A percentile compares a stretch with the other conserved stretches of the same genome.
Evolutionary conservation across 2,797 vertebrate species (phyloP).

Genomic region (Jordanella pulchra): DNA sequence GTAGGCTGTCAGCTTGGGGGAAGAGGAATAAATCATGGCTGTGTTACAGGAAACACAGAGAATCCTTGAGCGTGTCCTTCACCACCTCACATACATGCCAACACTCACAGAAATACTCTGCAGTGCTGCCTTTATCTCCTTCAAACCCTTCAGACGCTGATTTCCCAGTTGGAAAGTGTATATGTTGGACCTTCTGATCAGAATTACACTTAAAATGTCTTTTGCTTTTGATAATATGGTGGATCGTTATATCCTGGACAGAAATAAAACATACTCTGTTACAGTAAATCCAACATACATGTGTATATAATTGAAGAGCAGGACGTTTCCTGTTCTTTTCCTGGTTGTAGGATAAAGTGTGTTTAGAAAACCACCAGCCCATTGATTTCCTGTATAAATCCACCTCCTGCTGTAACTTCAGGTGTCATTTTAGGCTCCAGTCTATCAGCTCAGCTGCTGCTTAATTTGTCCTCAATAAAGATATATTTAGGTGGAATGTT

Average conservation of each 20-base stretch:
- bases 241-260: background rate
- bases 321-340: background rate
- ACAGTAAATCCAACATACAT: background rate
- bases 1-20: conserved; percentile 34
- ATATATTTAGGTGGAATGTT: background rate
- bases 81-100: conserved; percentile 13
- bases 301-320: background rate
- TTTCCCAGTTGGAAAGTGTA: background rate
- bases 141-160: background rate
- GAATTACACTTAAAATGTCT: background rate
- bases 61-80: conserved; percentile 45
- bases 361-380: background rate
- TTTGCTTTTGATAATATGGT: background rate
- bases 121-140: conserved; percentile 1
- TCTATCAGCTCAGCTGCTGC: background rate
- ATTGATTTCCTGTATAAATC: conserved; percentile 3
- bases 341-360: background rate
- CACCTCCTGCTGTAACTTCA: background rate
- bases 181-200: background rate
- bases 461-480: background rate
- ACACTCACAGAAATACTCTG: background rate
- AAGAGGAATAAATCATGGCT: conserved; percentile 49
- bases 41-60: conserved; percentile 43
- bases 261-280: background rate
- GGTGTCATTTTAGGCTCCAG: background rate